Evolutionary conservation across 2,113 vertebrate genomes (phyloP).

Genomic region (Oryzias celebensis): DNA sequence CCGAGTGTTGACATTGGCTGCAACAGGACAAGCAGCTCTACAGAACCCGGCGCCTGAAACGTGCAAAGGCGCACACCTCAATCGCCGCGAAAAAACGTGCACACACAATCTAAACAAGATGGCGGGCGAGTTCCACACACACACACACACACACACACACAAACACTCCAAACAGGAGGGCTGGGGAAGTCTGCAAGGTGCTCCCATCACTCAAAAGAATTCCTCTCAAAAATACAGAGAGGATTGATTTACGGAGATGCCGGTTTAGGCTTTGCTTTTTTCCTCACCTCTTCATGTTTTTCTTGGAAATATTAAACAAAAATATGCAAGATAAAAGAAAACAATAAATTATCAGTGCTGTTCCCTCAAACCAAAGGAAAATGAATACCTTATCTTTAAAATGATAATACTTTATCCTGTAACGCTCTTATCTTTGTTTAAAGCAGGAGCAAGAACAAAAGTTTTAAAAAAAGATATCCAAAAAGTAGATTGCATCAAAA

Average conservation of each 20-base stretch:
- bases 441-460: too few species aligned
- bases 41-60: constrained; percentile 14
- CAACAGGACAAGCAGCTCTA: constrained; percentile 47
- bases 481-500: too few species aligned
- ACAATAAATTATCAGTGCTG: too few species aligned
- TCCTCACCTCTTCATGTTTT: too few species aligned
- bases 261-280: not conserved
- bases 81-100: not conserved
- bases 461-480: too few species aligned
- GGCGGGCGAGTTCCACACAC: constrained; percentile 38
- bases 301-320: too few species aligned
- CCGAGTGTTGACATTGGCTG: constrained; percentile 63
- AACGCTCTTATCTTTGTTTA: too few species aligned
- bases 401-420: too few species aligned
- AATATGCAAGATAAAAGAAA: too few species aligned
- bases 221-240: not conserved
- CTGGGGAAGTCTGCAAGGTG: constrained; percentile 3
- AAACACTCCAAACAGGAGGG: constrained; percentile 16
- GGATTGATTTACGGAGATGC: not conserved
- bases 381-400: too few species aligned
- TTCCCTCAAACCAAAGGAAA: too few species aligned
- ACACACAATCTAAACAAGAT: constrained; percentile 18
- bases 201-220: not conserved
- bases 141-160: constrained; percentile 16
- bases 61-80: constrained; percentile 14